Evolutionary conservation across 2,113 vertebrate genomes (phyloP), one percentile per base, ranked within the genome.

Genomic region (Tyrannus savana): DNA sequence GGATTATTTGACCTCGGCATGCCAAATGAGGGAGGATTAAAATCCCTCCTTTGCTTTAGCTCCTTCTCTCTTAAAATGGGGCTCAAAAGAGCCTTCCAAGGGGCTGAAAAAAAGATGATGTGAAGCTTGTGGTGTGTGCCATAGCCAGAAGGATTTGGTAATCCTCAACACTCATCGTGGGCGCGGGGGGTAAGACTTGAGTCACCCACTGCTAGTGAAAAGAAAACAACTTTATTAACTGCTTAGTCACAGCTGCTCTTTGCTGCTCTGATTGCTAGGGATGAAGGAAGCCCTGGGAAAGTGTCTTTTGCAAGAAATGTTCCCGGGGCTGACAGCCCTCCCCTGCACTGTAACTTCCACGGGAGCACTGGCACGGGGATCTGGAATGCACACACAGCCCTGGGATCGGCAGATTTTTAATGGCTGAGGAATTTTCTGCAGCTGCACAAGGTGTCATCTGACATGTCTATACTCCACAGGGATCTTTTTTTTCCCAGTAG

Each of bases 201-300:
- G 47, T 73, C 19, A 35, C 41, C 17, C 19, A 8, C 46, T 46
- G 30, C 2, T 3, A 31, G 27, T 35, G 52, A 77, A 60, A 77
- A 39, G n/a, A 67, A 90, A 69, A 11, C 9, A 50, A 47, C 37
- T 27, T 39, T 60, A 42, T 35, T 72, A 53, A 78, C 19, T 31
- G 3, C 35, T 78, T 31, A 16, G 31, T 47, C 44, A 67, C 0
- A 0, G 28, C 21, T 81, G 46, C 46, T 79, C 3, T 1, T 42
- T 73, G 55, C 44, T 86, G 30, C 69, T 87, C 4, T 2, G 27
- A 44, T 55, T 18, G 46, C 30, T 10, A 31, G 41, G 60, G 19
- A 27, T 49, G 83, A 68, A 77, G 37, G 55, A 47, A 64, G 22
- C 73, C 10, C 55, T 52, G 18, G 28, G 62, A 71, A 60, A 68